Evolutionary conservation across 2,113 vertebrate genomes (phyloP), one percentile per base, ranked within the genome.

Genomic region (Empidonax traillii): DNA sequence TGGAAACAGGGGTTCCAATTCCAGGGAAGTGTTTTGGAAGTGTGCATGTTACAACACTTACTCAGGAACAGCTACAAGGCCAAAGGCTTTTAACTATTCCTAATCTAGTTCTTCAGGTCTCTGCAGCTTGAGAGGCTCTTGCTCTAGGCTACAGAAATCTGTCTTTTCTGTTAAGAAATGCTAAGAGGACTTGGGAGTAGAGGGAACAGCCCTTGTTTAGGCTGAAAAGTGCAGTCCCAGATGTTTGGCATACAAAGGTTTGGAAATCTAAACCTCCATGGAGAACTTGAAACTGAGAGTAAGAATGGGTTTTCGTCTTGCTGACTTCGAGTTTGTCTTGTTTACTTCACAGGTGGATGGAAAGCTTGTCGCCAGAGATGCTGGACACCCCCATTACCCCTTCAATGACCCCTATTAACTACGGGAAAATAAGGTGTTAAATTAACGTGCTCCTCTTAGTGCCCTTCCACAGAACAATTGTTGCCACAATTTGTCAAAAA

Each of bases 371-470:
- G 97, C 98, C n/a, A 98, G 99, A 95, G 99, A 99, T 94, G 99
- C 99, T 43, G 98, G 98, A 97, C 99, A 99, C 95, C 98, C 98
- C 63, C 41, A 98, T 85, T 99, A 99, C 81, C 99, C 99, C 23
- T 99, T 99, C 97, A 99, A 98, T 87, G 99, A 99, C 31, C 98
- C 99, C 16, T 99, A 99, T 97, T 99, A 98, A 98, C 37, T 86
- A 8, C 41, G 19, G 49, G 73, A 31, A 93, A 61, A 52, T 12
- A 30, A 69, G 67, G 14, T 63, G 49, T 91, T 63, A 58, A 73
- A 79, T 23, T 18, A 56, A 77, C 41, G 23, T 3, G 52, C 37
- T 80, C 31, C 58, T 25, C 17, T 65, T 22, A 1, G 0, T n/a
- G 10, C 31, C n/a, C 6, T 78, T 55, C 19, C 58, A 74, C 65